phyloP scores from a whole-genome alignment of 2,113 vertebrate genomes.

The Gila orcuttii region DNA sequence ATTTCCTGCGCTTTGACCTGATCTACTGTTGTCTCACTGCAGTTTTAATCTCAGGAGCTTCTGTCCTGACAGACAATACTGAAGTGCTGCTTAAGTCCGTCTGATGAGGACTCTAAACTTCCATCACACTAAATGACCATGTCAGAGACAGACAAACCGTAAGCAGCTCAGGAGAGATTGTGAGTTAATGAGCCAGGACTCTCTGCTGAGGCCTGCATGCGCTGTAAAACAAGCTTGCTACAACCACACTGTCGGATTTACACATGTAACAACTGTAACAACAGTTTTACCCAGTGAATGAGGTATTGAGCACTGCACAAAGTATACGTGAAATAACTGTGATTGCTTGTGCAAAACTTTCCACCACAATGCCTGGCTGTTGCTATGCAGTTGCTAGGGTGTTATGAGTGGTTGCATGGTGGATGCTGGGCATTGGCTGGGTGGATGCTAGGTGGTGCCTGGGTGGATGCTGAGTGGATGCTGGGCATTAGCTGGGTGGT shows the following conservation, averaged over 20 bases:
- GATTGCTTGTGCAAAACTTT: background rate
- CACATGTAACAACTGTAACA: background rate
- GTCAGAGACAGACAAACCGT: conserved; percentile 61
- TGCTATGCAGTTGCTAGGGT: background rate
- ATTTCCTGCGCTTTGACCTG: background rate
- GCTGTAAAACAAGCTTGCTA: too few species aligned
- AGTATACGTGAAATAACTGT: background rate
- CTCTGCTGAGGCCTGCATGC: background rate
- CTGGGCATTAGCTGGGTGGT: background rate
- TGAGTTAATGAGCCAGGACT: conserved; percentile 56
- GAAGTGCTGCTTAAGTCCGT: conserved; percentile 7
- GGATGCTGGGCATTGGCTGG: background rate
- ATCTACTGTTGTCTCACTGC: conserved; percentile 6
- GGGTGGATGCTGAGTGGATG: background rate
- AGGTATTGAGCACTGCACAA: background rate
- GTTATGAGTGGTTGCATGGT: background rate
- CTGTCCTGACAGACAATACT: conserved; percentile 13
- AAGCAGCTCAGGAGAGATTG: conserved; percentile 72
- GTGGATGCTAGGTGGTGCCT: background rate
- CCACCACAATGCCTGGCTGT: background rate
- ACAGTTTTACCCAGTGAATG: background rate
- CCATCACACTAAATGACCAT: conserved; percentile 60
- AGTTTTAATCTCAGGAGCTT: conserved; percentile 19
- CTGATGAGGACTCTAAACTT: background rate
- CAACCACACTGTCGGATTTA: background rate